Percentiles rank a stretch among this genome's conserved stretches.
Evolutionary conservation across 2,113 vertebrate genomes (phyloP).

Genomic region (Serinus canaria): DNA sequence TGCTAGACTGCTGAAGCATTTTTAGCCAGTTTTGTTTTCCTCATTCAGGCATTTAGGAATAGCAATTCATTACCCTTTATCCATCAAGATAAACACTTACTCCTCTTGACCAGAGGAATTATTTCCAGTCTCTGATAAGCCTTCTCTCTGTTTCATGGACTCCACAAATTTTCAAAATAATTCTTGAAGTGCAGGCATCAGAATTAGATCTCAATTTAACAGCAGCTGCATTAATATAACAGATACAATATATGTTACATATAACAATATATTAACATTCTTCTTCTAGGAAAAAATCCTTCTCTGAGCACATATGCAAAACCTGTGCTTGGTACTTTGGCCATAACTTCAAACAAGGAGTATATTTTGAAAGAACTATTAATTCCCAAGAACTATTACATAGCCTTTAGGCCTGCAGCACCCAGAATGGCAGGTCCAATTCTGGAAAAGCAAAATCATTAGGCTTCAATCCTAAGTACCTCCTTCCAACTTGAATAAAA

Average conservation of each 20-base stretch:
- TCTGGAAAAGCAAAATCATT: neutral
- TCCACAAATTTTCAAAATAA: neutral
- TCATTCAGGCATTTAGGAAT: neutral
- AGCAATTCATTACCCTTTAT: neutral
- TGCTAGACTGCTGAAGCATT: neutral
- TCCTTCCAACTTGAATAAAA: neutral
- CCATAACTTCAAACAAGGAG: neutral
- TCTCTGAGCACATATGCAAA: neutral
- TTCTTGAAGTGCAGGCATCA: neutral
- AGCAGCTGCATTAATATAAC: neutral
- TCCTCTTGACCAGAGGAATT: neutral
- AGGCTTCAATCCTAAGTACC: neutral
- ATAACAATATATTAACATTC: neutral
- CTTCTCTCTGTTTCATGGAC: neutral
- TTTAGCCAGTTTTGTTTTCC: neutral
- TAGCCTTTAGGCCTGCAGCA: neutral
- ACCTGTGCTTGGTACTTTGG: neutral
- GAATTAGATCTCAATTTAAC: neutral
- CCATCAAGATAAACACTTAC: neutral
- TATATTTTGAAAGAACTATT: neutral
- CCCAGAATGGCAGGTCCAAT: neutral
- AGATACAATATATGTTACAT: neutral
- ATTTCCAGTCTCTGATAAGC: neutral
- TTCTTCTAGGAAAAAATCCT: neutral
- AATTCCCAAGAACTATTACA: neutral